phyloP scores from a whole-genome alignment of 30 jellyfish, hydroid and myxozoan species.

The Hydractinia symbiolongicarpus region DNA sequence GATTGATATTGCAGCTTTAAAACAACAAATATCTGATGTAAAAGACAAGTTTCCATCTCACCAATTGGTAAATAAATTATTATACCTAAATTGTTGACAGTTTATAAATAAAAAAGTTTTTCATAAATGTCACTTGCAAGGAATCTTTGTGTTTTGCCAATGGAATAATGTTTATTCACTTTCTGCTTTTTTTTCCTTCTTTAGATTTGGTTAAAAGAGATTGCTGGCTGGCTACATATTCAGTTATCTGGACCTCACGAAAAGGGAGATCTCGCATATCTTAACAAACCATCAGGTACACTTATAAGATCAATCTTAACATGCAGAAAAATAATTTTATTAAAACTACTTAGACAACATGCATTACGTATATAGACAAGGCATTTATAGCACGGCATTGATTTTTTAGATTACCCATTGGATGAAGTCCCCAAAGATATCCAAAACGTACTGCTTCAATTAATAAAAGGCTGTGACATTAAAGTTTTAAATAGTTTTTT shows the following conservation, averaged over 20 bases:
- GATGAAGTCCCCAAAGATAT: constrained; percentile 27
- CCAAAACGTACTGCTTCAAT: constrained; percentile 24
- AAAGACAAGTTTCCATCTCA: constrained; percentile 56
- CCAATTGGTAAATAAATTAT: constrained; percentile 40
- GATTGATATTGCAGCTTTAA: constrained; percentile 44
- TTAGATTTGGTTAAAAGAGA: constrained; percentile 84
- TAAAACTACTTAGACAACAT: too few species aligned
- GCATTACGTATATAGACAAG: too few species aligned
- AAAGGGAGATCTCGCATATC: constrained; percentile 40
- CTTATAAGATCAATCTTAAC: background rate
- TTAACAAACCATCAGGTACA: constrained; percentile 29
- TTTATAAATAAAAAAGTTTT: background rate
- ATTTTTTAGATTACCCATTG: constrained; percentile 56
- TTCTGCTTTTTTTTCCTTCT: background rate
- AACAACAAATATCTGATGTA: constrained; percentile 31
- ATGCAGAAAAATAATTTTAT: too few species aligned
- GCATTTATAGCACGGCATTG: background rate
- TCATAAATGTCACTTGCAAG: background rate
- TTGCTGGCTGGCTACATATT: constrained; percentile 68
- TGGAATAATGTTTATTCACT: too few species aligned
- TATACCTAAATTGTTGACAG: background rate
- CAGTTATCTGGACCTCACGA: constrained; percentile 74
- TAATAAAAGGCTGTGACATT: constrained; percentile 38
- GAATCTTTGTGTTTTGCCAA: too few species aligned
- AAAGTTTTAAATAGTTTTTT: constrained; percentile 45